Evolutionary conservation across 2,888 invertebrate species (phyloP).

Genomic region (Heliconius charithonia): DNA sequence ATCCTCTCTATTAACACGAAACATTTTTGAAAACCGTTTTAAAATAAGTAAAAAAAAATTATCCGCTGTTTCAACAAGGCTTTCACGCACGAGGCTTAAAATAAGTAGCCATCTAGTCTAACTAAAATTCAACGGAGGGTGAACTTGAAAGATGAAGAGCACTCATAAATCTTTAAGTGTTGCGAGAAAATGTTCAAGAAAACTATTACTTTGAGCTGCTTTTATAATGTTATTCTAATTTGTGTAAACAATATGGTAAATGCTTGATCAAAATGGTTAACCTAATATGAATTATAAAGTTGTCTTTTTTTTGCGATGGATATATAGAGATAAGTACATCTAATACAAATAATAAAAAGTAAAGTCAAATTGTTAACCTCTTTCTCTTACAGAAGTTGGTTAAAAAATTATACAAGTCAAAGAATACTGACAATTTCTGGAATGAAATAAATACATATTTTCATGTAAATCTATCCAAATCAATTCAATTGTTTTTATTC

Average conservation of each 20-base stretch:
- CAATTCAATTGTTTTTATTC: too few relatives aligned
- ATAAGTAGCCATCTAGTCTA: constrained; percentile 19
- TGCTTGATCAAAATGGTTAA: neutral
- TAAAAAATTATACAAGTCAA: too few relatives aligned
- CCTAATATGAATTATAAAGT: too few relatives aligned
- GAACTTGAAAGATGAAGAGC: constrained; percentile 32
- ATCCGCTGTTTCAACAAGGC: constrained; percentile 16
- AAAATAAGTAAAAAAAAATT: constrained; percentile 16
- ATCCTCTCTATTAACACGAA: constrained; percentile 22
- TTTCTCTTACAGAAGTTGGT: too few relatives aligned
- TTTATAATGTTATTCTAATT: constrained; percentile 19
- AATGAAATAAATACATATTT: too few relatives aligned
- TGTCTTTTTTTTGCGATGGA: too few relatives aligned
- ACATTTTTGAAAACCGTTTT: constrained; percentile 6
- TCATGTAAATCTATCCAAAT: neutral
- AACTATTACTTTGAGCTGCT: constrained; percentile 16
- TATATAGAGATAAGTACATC: too few relatives aligned
- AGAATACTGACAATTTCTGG: too few relatives aligned
- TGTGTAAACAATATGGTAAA: neutral
- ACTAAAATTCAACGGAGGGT: constrained; percentile 31
- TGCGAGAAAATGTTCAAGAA: constrained; percentile 28
- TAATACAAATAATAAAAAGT: too few relatives aligned
- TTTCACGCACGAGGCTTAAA: constrained; percentile 22
- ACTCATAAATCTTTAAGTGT: constrained; percentile 33
- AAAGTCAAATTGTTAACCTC: too few relatives aligned